A percentile compares a stretch with the other conserved stretches of the same genome.
These are phyloP conservation scores for Ptilodon capucinus DNA, from an alignment of 2,888 invertebrate species.

Conservation along the genomic window DNA sequence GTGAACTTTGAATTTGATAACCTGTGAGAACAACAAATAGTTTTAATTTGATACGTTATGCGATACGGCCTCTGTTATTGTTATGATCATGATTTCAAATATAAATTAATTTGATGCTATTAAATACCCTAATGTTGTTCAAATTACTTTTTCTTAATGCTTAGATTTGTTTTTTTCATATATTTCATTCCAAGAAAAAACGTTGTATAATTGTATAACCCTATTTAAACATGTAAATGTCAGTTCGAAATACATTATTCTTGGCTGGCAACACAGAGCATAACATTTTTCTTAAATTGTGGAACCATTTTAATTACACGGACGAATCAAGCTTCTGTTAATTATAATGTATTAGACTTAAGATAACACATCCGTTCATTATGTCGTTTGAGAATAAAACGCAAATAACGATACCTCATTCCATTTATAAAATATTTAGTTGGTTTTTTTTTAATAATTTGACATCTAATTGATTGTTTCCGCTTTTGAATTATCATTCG, in stretches of 20 bases:
- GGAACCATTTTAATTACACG: not conserved
- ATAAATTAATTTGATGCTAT: conserved; percentile 13
- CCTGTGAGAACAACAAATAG: conserved; percentile 70
- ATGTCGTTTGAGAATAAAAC: not conserved
- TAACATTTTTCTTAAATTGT: not conserved
- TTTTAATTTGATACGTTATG: conserved; percentile 46
- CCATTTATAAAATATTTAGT: conserved; percentile 8
- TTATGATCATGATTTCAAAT: conserved; percentile 34
- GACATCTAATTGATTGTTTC: conserved; percentile 28
- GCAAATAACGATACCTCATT: conserved; percentile 5
- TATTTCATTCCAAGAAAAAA: no score
- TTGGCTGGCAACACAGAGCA: not conserved
- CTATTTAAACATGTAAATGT: no score
- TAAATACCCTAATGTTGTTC: conserved; percentile 3
- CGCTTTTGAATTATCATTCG: not conserved
- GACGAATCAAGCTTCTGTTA: not conserved
- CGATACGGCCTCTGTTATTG: conserved; percentile 37
- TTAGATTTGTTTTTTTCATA: not conserved
- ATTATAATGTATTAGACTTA: not conserved
- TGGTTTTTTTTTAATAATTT: conserved; percentile 19
- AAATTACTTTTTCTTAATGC: not conserved
- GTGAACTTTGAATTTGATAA: conserved; percentile 71
- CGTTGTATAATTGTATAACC: no score
- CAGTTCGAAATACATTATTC: no score
- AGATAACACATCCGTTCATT: not conserved